Percentiles rank a stretch among this genome's conserved stretches.
These are phyloP conservation scores for Lophotis ruficrista DNA, from an alignment of 2,113 vertebrate species.

Conservation along the genomic window DNA sequence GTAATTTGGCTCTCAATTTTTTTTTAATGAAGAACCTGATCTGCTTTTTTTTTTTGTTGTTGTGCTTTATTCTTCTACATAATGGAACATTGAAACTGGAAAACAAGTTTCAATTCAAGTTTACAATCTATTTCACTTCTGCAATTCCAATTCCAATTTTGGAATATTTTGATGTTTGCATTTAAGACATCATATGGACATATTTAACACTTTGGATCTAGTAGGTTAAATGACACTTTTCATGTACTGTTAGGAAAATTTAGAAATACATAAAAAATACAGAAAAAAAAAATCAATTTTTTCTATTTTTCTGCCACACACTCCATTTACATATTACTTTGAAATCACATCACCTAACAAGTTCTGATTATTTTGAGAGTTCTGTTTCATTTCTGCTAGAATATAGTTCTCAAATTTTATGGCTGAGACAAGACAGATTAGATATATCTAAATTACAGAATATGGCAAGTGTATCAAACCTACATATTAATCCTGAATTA, in stretches of 20 bases:
- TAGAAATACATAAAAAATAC: neutral
- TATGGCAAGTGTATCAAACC: neutral
- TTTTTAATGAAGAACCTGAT: conserved; percentile 46
- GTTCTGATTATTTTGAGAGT: neutral
- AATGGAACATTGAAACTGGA: conserved; percentile 36
- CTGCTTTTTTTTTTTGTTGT: neutral
- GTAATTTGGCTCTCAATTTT: neutral
- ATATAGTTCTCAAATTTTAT: neutral
- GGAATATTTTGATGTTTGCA: conserved; percentile 32
- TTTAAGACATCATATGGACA: neutral
- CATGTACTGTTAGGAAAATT: neutral
- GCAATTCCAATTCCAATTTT: conserved; percentile 27
- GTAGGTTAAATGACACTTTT: neutral
- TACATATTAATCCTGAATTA: neutral
- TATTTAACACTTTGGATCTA: neutral
- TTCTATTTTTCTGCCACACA: neutral
- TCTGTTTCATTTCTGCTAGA: neutral
- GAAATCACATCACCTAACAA: neutral
- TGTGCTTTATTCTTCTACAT: conserved; percentile 5
- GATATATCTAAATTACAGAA: neutral
- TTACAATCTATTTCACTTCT: conserved; percentile 48
- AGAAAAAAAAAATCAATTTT: neutral
- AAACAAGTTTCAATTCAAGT: conserved; percentile 23
- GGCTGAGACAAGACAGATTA: neutral
- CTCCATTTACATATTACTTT: neutral